Percentiles rank a stretch among this genome's conserved stretches.
phyloP scores from a whole-genome alignment of 2,888 invertebrate species.

The Octodonta nipae region DNA sequence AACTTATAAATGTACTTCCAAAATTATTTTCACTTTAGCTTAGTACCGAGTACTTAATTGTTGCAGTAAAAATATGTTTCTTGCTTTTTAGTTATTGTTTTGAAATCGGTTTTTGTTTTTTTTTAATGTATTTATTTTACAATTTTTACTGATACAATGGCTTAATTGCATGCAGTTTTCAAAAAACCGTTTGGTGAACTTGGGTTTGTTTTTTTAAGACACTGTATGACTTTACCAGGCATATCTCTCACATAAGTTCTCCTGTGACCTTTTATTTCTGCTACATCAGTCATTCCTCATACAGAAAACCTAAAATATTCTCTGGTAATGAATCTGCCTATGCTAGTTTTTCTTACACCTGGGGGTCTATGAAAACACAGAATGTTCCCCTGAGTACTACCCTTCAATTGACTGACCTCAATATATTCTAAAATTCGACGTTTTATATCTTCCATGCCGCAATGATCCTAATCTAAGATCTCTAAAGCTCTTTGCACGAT shows the following conservation, averaged over 20 bases:
- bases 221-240: constrained; percentile 99
- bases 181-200: too few relatives aligned
- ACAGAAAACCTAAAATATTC: constrained; percentile 98
- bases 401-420: constrained; percentile 91
- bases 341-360: constrained; percentile 95
- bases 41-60: too few relatives aligned
- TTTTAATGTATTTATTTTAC: too few relatives aligned
- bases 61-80: too few relatives aligned
- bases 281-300: constrained; percentile 99
- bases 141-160: too few relatives aligned
- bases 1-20: too few relatives aligned
- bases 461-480: constrained; percentile 91
- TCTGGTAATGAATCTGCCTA: constrained; percentile 83
- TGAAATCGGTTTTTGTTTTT: too few relatives aligned
- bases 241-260: constrained; percentile 98
- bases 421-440: constrained; percentile 97
- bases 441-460: constrained; percentile 99
- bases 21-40: too few relatives aligned
- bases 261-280: constrained; percentile 97
- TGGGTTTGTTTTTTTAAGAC: constrained; percentile 94
- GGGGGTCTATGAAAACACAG: constrained; percentile 98
- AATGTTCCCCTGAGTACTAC: constrained; percentile 93
- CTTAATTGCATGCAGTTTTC: too few relatives aligned
- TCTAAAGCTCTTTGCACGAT: constrained; percentile 69
- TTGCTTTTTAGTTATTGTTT: too few relatives aligned